Evolutionary conservation across 2,888 invertebrate genomes (phyloP), one percentile per base, ranked within the genome.

Genomic region (Hypomecis punctinalis): DNA sequence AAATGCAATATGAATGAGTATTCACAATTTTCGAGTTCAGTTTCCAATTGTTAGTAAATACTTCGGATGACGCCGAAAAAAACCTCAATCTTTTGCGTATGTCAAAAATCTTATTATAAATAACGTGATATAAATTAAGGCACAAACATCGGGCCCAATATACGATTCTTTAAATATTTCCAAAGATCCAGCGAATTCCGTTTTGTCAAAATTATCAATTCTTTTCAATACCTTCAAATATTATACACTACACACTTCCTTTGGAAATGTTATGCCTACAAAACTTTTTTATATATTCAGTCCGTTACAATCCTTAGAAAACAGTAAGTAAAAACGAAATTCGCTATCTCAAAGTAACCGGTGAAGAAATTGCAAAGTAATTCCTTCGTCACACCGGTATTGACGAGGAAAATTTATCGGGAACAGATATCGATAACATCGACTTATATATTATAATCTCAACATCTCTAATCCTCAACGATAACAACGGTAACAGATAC

Each of bases 1-100:
- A 79, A 77, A 79, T 75, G 74, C 77, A 72, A 57, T 39, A 53
- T 68, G 43, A 71, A 60, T 76, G 78, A 80, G 79, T 80, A 79
- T 78, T 78, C 71, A 64, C 47, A 66, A 63, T 61, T 68, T 72
- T 78, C 75, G 75, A 77, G 75, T 67, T 72, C 55, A 11, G 58
- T 71, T 71, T 51, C 37, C 35, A 49, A 56, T 60, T 52, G 40
- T 63, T 60, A 63, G 39, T 60, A 23, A 57, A 47, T 43, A 56
- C 42, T 13, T 48, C 46, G 47, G 71, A 75, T 79, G 79, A 79
- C 84, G 79, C 77, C 73, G 71, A 74, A 8, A 74, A 71, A 74
- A 74, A 72, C 70, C 61, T 40, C 48, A 67, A 66, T 72, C 36
- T 42, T 63, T 46, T 37, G 11, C 68, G 68, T 66, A 69, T 69